phyloP scores from a whole-genome alignment of 2,888 invertebrate species.

The Oxyteleia sp. region DNA sequence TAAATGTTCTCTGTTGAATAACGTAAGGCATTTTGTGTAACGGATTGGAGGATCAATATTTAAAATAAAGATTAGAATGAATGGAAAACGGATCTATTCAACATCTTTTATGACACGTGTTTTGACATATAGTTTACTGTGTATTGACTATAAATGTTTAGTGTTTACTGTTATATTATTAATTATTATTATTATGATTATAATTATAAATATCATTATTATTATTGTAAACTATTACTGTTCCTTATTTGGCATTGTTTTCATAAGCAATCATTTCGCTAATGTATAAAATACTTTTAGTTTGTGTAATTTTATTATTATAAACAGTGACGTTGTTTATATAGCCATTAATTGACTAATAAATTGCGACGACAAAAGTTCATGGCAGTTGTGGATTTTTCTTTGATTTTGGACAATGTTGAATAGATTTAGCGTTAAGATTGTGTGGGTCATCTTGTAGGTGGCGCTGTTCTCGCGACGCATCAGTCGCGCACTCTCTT shows the following conservation, averaged over 20 bases:
- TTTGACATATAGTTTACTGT: constrained; percentile 29
- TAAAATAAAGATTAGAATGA: constrained; percentile 60
- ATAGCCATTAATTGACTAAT: constrained; percentile 23
- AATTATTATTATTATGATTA: constrained; percentile 10
- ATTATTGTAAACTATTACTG: constrained; percentile 23
- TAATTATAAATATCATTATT: no score
- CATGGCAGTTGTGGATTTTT: background rate
- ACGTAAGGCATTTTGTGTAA: constrained; percentile 62
- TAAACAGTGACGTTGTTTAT: constrained; percentile 15
- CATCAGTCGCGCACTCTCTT: constrained; percentile 7
- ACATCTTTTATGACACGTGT: constrained; percentile 41
- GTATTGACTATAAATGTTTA: constrained; percentile 21
- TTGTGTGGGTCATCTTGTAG: constrained; percentile 2
- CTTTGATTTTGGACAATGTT: constrained; percentile 15
- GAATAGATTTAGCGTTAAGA: constrained; percentile 32
- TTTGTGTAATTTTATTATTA: constrained; percentile 30
- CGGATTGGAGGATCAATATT: constrained; percentile 48
- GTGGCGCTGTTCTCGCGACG: constrained; percentile 27
- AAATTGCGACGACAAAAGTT: constrained; percentile 6
- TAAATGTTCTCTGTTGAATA: constrained; percentile 64
- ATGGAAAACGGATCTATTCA: constrained; percentile 63
- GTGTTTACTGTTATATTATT: constrained; percentile 13
- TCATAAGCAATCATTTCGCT: background rate
- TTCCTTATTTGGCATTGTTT: constrained; percentile 16
- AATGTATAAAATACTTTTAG: constrained; percentile 29